Base-by-base conservation (phyloP, 2,113 vertebrate species). In the Tetraodon nigroviridis region DNA sequence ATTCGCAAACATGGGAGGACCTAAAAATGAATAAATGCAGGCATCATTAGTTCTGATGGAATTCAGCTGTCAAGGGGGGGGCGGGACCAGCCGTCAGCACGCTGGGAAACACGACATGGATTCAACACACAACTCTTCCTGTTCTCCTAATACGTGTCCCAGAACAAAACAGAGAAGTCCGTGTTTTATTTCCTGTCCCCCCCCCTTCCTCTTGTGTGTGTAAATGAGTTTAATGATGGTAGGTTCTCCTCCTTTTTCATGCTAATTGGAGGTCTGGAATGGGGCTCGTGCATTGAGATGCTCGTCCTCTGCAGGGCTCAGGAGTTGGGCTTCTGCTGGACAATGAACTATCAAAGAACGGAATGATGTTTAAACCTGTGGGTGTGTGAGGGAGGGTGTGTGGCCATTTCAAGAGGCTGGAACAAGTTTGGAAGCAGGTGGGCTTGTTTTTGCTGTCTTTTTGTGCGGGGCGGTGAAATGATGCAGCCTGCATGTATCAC, bases 181-280 rank as follows among this genome's bases (percentile, higher is more conserved):
- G 54, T 58, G 49, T 86, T 89, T 90, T 89, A 47, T 47, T n/a
- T 8, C 53, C 47, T 42, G 27, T 67, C 15, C 1, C 73, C 79
- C 67, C 69, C 73, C 79, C 67, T 68, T 65, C 61, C 51, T 67
- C 60, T 70, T 71, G 69, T 65, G 67, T 73, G 70, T 78, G 58
- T 84, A 69, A 76, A 57, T 84, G 67, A 86, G 79, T 81, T 75
- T 83, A 79, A 80, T 84, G 67, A 63, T 80, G 58, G 69, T 67
- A 69, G 79, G 75, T 84, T 90, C 85, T 76, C 86, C 88, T 88
- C 71, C 71, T 78, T 91, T 91, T 84, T 89, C 81, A 91, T 90
- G 90, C 74, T 88, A 90, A 91, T 85, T 87, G 68, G 50, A 61
- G 76, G 63, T 64, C 45, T 66, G 86, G 80, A 88, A 84, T 85